These are phyloP conservation scores for Formica selysi DNA, from an alignment of 1,140 invertebrate genomes.

Conservation along the genomic window DNA sequence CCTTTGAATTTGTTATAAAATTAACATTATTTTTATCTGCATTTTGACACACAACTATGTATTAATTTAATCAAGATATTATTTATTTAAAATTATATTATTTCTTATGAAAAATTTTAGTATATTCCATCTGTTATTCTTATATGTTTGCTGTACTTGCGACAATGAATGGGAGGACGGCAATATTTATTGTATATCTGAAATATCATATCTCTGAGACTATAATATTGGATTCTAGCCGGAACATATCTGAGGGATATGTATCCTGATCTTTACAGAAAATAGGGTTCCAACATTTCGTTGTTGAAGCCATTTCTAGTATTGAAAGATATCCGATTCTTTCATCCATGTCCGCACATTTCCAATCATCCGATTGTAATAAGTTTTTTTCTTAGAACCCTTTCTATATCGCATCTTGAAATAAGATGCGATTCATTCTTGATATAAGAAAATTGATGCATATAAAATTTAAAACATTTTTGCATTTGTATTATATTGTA, in stretches of 20 bases:
- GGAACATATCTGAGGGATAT: conserved; percentile 41
- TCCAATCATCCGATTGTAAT: conserved; percentile 67
- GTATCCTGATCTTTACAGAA: conserved; percentile 58
- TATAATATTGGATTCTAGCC: conserved; percentile 69
- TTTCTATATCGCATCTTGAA: conserved; percentile 40
- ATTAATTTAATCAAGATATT: not conserved
- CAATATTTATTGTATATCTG: conserved; percentile 45
- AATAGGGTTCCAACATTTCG: conserved; percentile 61
- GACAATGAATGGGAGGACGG: not conserved
- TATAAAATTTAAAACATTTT: conserved; percentile 17
- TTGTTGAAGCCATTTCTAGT: conserved; percentile 47
- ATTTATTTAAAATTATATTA: not conserved
- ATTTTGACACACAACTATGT: not conserved
- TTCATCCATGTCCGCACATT: conserved; percentile 60
- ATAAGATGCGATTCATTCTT: conserved; percentile 2
- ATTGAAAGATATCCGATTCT: conserved; percentile 47
- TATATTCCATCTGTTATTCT: not conserved
- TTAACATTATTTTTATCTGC: not conserved
- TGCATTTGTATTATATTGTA: not conserved
- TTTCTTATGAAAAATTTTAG: not conserved
- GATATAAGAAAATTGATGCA: conserved; percentile 10
- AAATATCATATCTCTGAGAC: conserved; percentile 59
- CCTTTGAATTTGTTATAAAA: not conserved
- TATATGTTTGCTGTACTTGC: not conserved
- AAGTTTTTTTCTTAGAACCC: conserved; percentile 23